A percentile compares a stretch with the other conserved stretches of the same genome.
Conservation (phyloP, 2,797 vertebrate species). For the Champsocephalus esox region DNA sequence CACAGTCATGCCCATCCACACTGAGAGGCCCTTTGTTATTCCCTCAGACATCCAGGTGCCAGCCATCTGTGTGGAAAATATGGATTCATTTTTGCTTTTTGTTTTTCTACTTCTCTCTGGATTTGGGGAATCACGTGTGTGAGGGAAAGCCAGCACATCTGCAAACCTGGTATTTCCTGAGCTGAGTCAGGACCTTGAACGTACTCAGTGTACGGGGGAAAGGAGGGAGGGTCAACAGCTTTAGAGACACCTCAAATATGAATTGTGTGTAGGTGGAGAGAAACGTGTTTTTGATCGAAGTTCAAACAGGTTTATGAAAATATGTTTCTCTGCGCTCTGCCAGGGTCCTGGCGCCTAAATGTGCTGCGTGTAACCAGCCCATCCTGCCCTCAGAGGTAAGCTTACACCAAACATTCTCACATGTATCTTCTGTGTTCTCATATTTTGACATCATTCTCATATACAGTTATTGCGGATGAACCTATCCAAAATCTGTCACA, state of each 20-base stretch:
- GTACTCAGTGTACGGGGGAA: neutral
- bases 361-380: conserved; percentile 92
- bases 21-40: conserved; percentile 68
- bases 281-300: neutral
- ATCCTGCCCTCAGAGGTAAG: conserved; percentile 96
- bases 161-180: conserved; percentile 60
- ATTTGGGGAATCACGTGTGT: conserved; percentile 52
- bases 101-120: conserved; percentile 44
- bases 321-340: neutral
- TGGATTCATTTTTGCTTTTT: conserved; percentile 51
- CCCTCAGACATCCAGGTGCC: conserved; percentile 67
- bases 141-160: conserved; percentile 69
- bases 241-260: conserved; percentile 23
- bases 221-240: neutral
- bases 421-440: neutral
- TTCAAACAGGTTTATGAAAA: conserved; percentile 9
- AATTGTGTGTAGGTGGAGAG: neutral
- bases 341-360: conserved; percentile 96
- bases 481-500: neutral
- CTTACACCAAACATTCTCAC: neutral
- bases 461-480: neutral
- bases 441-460: neutral
- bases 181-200: conserved; percentile 30
- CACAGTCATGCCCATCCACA: conserved; percentile 55
- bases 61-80: conserved; percentile 66